Conservation (phyloP, 2,888 invertebrate species). For the Molanna angustata region DNA sequence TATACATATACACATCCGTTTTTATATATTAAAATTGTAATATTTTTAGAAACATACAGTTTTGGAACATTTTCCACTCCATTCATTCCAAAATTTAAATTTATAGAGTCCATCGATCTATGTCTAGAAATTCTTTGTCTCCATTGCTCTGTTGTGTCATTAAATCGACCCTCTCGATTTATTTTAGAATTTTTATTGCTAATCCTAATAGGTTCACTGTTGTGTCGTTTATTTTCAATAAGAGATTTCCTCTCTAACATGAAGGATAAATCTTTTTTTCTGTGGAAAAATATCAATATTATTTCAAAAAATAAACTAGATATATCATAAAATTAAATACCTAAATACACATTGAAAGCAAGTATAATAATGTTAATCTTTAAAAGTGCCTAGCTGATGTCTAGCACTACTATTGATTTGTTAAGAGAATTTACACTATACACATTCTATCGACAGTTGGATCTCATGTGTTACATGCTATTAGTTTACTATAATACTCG, state of each 20-base stretch:
- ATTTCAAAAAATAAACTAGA: background rate
- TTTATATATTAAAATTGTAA: background rate
- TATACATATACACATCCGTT: no score
- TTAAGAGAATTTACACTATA: no score
- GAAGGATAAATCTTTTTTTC: constrained; percentile 17
- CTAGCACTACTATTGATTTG: no score
- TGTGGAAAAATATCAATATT: constrained; percentile 11
- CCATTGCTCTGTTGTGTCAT: constrained; percentile 25
- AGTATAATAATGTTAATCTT: no score
- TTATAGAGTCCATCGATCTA: background rate
- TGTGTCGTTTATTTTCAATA: constrained; percentile 16
- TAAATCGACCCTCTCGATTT: constrained; percentile 10
- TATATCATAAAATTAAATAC: background rate
- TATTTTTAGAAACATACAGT: constrained; percentile 24
- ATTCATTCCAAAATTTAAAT: background rate
- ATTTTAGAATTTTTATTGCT: no score
- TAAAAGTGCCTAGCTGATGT: no score
- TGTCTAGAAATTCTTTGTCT: constrained; percentile 8
- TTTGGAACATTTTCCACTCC: constrained; percentile 22
- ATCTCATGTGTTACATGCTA: no score
- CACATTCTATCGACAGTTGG: no score
- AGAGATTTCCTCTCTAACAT: constrained; percentile 6
- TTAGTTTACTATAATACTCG: no score
- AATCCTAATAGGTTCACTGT: no score
- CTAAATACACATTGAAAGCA: background rate